A percentile compares a stretch with the other conserved stretches of the same genome.
These are phyloP conservation scores for Periparus ater DNA, from an alignment of 2,797 vertebrate genomes.

Conservation along the genomic window DNA sequence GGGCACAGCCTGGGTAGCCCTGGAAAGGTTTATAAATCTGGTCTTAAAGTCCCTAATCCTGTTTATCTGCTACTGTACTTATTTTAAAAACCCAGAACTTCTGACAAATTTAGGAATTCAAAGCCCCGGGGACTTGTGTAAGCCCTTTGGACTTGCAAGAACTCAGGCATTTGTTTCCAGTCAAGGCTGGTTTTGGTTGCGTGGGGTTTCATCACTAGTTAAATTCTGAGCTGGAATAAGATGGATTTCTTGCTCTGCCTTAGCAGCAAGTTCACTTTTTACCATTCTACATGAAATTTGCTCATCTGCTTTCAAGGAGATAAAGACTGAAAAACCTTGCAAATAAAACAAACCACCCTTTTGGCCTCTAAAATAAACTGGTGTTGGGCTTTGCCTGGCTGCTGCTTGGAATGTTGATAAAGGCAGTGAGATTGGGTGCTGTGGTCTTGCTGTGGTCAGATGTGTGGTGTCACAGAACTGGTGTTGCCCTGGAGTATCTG, in stretches of 20 bases:
- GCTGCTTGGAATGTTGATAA: neutral
- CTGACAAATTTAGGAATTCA: constrained; percentile 28
- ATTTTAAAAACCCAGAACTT: constrained; percentile 10
- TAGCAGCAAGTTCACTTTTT: neutral
- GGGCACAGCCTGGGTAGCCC: neutral
- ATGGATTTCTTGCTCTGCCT: neutral
- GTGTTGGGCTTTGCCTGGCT: neutral
- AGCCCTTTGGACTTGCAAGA: neutral
- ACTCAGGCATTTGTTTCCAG: neutral
- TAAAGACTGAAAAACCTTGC: neutral
- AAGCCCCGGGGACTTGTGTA: neutral
- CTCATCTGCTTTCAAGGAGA: neutral
- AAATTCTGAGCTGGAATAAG: neutral
- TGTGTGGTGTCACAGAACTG: neutral
- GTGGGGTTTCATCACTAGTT: neutral
- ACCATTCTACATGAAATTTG: neutral
- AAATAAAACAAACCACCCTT: neutral
- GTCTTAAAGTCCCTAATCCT: constrained; percentile 19
- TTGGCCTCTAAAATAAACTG: neutral
- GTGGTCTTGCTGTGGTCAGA: neutral
- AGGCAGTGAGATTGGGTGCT: neutral
- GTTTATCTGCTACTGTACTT: constrained; percentile 46
- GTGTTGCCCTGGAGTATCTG: neutral
- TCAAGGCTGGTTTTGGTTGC: neutral
- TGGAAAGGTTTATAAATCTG: constrained; percentile 29